Base-by-base conservation (phyloP, 2,113 vertebrate genomes). In the Daphoenositta chrysoptera region DNA sequence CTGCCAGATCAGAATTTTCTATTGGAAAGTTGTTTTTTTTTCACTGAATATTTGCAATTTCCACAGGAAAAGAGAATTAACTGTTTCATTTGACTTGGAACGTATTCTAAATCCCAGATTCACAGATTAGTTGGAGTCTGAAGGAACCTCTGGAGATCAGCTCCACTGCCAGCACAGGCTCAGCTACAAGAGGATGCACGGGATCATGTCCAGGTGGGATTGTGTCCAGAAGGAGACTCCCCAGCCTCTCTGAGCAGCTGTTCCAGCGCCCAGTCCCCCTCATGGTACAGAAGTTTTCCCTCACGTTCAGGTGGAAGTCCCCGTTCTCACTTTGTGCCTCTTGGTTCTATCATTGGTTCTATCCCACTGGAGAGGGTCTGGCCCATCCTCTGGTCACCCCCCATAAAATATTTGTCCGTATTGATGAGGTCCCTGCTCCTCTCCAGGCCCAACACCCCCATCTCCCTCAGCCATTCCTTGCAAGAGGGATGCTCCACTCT, bases 1-100 rank as follows among this genome's bases (percentile, higher is more conserved):
- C 20, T 88, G 21, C 45, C 71, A 83, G 76, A 58, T 73, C 60
- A 17, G 31, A 84, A 92, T 89, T 84, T 94, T 92, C 51, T 40
- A 2, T 30, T 33, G 15, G 37, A 30, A 87, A 71, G 72, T 6
- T 35, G 72, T 6, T 35, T 61, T 63, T 61, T 6, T 80, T 77
- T 73, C 44, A 22, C 35, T 56, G 56, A 87, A 68, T 63, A 90
- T 64, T 81, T 80, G 9, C 42, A 40, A 22, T 85, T 93, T 72
- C 40, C 58, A 53, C 40, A 35, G 54, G 17, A 68, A 91, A 61
- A 48, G 22, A 1, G 51, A 63, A 81, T 83, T 83, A 87, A 86
- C 42, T 58, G 26, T 70, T 89, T 89, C 30, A 64, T 63, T 81
- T 60, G 19, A 20, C 51, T 78, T n/a, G 30, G 76, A 84, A 56